phyloP scores from a whole-genome alignment of 30 jellyfish, hydroid and myxozoan genomes.

The Aurelia sp. region DNA sequence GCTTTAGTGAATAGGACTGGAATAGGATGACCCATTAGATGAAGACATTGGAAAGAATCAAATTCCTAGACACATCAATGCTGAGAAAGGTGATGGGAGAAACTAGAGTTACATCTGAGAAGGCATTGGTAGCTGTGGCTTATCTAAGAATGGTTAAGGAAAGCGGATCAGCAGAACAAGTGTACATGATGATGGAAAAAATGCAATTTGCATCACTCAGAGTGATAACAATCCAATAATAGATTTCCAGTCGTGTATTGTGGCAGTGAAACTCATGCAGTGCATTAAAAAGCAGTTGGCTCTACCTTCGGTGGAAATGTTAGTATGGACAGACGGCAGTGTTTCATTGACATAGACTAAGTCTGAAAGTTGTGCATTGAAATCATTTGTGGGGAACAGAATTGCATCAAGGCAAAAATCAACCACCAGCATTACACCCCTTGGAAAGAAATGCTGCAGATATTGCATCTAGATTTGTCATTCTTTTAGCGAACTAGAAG shows the following conservation, averaged over 20 bases:
- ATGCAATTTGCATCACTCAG: background rate
- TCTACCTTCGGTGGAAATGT: background rate
- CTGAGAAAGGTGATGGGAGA: background rate
- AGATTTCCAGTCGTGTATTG: background rate
- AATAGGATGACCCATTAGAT: constrained; percentile 26
- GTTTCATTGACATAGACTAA: constrained; percentile 15
- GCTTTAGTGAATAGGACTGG: constrained; percentile 24
- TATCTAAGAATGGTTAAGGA: background rate
- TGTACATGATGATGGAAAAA: constrained; percentile 6
- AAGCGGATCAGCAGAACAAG: constrained; percentile 8
- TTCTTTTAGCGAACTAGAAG: background rate
- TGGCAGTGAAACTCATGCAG: background rate
- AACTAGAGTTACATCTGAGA: constrained; percentile 42
- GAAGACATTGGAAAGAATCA: constrained; percentile 1
- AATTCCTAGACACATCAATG: background rate
- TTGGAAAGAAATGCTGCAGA: constrained; percentile 1
- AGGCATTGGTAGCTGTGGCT: constrained; percentile 40
- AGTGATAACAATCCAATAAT: constrained; percentile 13
- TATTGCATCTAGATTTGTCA: background rate
- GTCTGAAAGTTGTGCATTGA: background rate
- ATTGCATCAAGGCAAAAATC: constrained; percentile 4
- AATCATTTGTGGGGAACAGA: constrained; percentile 14
- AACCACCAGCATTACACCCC: background rate
- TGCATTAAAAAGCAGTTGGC: background rate
- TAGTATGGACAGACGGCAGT: constrained; percentile 3